Evolutionary conservation across 2,888 invertebrate genomes (phyloP).

Genomic region (Oscheius onirici): DNA sequence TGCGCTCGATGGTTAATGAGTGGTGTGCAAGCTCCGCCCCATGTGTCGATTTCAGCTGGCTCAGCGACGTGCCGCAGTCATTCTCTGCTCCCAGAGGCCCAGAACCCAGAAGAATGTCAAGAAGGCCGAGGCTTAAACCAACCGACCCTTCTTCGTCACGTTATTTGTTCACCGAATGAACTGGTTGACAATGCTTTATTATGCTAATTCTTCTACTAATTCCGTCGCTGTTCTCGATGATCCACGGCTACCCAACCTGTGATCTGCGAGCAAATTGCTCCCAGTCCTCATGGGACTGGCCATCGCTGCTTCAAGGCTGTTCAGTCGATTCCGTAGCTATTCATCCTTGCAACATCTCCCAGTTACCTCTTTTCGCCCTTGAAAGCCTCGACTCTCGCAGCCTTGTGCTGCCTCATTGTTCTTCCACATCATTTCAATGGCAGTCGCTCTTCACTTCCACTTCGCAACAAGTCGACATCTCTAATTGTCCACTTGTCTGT

Average conservation of each 20-base stretch:
- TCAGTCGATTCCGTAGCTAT: not conserved
- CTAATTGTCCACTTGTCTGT: slow-evolving; percentile 48
- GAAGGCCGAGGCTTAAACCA: slow-evolving; percentile 51
- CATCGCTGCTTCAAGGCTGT: not conserved
- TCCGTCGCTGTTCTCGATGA: slow-evolving; percentile 2
- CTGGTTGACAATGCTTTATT: slow-evolving; percentile 29
- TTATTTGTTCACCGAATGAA: slow-evolving; percentile 37
- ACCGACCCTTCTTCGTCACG: slow-evolving; percentile 2
- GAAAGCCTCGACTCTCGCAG: too few relatives aligned
- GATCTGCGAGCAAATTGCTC: slow-evolving; percentile 1
- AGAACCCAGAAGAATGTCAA: slow-evolving; percentile 45
- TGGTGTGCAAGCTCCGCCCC: slow-evolving; percentile 36
- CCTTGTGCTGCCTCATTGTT: slow-evolving; percentile 35
- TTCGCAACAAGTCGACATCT: slow-evolving; percentile 36
- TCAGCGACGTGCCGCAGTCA: slow-evolving; percentile 55
- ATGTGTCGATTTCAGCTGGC: slow-evolving; percentile 52
- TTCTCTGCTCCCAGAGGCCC: slow-evolving; percentile 53
- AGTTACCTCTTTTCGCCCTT: slow-evolving; percentile 15
- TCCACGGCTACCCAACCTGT: slow-evolving; percentile 5
- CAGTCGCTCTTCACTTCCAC: slow-evolving; percentile 39
- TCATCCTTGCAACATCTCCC: slow-evolving; percentile 9
- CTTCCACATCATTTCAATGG: slow-evolving; percentile 39
- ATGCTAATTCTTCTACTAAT: slow-evolving; percentile 25
- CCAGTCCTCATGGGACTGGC: not conserved
- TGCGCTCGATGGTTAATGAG: slow-evolving; percentile 37